Base-by-base conservation (phyloP, 2,888 invertebrate species). In the Eristalis intricaria region DNA sequence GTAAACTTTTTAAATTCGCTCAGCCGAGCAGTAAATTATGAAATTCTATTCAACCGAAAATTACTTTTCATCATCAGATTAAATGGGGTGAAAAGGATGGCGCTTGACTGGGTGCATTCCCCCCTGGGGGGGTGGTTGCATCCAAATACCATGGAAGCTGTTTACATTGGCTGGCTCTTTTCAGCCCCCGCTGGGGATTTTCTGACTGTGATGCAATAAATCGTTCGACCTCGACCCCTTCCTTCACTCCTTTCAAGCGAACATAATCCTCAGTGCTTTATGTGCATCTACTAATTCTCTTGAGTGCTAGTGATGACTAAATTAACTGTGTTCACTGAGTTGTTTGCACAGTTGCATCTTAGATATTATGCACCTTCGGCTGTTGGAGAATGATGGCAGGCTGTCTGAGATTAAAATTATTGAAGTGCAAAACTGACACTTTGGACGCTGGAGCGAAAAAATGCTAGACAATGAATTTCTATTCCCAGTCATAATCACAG, bases 211-310 rank as follows among this genome's bases (percentile, higher is more conserved):
- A 56, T 70, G 65, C 56, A 73, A 68, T 66, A 75, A 40, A 76
- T 84, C 60, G 63, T 80, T 76, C 80, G 79, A 87, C 87, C 87
- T 87, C 87, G 87, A 87, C 87, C 87, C 73, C 87, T 70, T 78
- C 10, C 43, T 2, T 60, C 60, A 15, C 13, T 58, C 65, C 43
- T 76, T 50, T 81, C 64, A 84, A 79, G 75, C 63, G 73, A 58
- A 26, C 61, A 71, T 81, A 78, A 83, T 84, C 40, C 78, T 26
- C 74, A 71, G 66, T 68, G 23, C 70, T 61, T n/a, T n/a, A n/a
- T 58, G 70, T 22, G 75, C 43, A 75, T n/a, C n/a, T n/a, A n/a
- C 56, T 78, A 71, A 83, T 83, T 56, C 74, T 64, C 65, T 78
- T 74, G 75, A 75, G 32, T 70, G 40, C n/a, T 64, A 19, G 13